Evolutionary conservation across 2,888 invertebrate genomes (phyloP).

Genomic region (Dascillus cervinus): DNA sequence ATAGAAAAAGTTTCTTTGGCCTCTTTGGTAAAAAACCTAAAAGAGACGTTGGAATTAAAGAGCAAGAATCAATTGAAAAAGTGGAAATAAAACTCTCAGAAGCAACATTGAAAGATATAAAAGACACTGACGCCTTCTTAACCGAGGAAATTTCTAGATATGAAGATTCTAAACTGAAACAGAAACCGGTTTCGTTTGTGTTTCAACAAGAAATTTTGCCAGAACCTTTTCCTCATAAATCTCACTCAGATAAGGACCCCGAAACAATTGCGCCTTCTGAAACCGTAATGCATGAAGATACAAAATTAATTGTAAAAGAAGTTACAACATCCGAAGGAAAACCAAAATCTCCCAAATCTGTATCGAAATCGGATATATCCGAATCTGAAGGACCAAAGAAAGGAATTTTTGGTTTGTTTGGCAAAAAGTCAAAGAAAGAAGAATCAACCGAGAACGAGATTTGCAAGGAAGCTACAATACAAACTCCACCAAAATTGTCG

Average conservation of each 20-base stretch:
- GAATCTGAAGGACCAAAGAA: too few species aligned
- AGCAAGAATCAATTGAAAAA: constrained; percentile 1
- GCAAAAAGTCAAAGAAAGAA: constrained; percentile 19
- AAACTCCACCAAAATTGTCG: constrained; percentile 6
- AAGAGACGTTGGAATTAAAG: constrained; percentile 5
- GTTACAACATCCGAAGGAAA: too few species aligned
- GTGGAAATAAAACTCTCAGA: not conserved
- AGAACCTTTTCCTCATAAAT: too few species aligned
- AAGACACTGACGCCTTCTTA: constrained; percentile 20
- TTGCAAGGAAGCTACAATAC: constrained; percentile 1
- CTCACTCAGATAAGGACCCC: too few species aligned
- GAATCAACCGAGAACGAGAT: constrained; percentile 5
- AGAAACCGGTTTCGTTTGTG: too few species aligned
- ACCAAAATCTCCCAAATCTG: too few species aligned
- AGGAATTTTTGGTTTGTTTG: too few species aligned
- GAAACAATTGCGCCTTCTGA: too few species aligned
- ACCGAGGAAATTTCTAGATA: constrained; percentile 20
- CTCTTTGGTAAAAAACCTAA: constrained; percentile 22
- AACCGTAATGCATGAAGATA: too few species aligned
- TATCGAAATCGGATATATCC: too few species aligned
- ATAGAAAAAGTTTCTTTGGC: constrained; percentile 19
- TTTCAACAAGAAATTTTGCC: too few species aligned
- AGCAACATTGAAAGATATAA: constrained; percentile 14
- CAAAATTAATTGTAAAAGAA: too few species aligned
- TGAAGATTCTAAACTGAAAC: constrained; percentile 22